phyloP scores from a whole-genome alignment of 2,797 vertebrate genomes.

The Martes flavigula region DNA sequence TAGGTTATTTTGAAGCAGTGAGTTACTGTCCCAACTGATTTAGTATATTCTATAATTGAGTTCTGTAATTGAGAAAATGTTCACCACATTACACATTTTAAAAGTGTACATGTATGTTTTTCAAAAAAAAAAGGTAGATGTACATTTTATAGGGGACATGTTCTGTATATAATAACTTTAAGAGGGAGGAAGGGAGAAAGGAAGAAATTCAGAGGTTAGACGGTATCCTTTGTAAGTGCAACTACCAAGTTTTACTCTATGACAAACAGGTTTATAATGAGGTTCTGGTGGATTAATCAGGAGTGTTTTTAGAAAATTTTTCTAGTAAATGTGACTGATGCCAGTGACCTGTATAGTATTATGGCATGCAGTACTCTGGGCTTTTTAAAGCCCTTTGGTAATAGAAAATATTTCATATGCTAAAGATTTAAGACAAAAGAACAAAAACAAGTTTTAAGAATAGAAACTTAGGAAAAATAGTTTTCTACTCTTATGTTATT shows the following conservation, averaged over 20 bases:
- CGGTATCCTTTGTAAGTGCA: not conserved
- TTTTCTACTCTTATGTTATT: not conserved
- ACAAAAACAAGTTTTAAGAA: not conserved
- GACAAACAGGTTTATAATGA: not conserved
- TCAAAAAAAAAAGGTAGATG: constrained; percentile 66
- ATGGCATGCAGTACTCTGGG: not conserved
- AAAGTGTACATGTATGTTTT: constrained; percentile 35
- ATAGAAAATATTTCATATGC: not conserved
- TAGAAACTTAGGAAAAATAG: not conserved
- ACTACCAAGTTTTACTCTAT: not conserved
- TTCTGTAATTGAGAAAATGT: constrained; percentile 75
- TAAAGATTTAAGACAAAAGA: not conserved
- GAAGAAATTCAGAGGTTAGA: not conserved
- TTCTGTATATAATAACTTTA: constrained; percentile 73
- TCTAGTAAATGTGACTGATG: not conserved
- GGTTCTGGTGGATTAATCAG: not conserved
- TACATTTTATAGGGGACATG: constrained; percentile 75
- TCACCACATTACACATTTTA: constrained; percentile 72
- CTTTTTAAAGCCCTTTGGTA: not conserved
- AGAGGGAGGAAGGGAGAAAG: not conserved
- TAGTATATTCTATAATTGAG: constrained; percentile 28
- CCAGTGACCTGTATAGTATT: not conserved
- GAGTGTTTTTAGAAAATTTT: not conserved
- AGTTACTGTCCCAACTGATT: constrained; percentile 61
- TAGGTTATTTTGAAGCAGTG: constrained; percentile 68